A percentile compares a stretch with the other conserved stretches of the same genome.
Evolutionary conservation across 2,113 vertebrate species (phyloP).

Genomic region (Peromyscus maniculatus): DNA sequence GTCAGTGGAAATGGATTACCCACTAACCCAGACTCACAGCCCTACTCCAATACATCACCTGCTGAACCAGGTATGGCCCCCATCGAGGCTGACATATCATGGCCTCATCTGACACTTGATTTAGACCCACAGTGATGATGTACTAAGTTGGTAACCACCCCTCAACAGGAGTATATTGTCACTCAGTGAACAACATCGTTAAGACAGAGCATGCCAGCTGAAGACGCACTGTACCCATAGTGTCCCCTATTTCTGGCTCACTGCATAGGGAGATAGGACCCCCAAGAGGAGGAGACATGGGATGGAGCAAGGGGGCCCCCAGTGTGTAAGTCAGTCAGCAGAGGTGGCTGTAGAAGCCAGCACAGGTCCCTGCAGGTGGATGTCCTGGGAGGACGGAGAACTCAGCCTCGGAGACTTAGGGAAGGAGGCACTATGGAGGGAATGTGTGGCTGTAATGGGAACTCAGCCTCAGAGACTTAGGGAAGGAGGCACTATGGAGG

Average conservation of each 20-base stretch:
- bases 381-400: fast-evolving
- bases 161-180: conserved; percentile 20
- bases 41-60: conserved; percentile 66
- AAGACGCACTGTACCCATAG: background rate
- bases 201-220: background rate
- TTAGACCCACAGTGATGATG: conserved; percentile 61
- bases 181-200: conserved; percentile 51
- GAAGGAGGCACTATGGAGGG: too few species aligned
- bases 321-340: fast-evolving
- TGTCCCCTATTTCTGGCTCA: background rate
- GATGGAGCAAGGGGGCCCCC: fast-evolving
- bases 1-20: conserved; percentile 79
- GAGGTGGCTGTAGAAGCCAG: fast-evolving
- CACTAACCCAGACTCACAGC: conserved; percentile 67
- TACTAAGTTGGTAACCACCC: conserved; percentile 72
- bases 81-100: background rate
- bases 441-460: too few species aligned
- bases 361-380: background rate
- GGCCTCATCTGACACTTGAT: conserved; percentile 23
- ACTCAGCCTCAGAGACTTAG: background rate
- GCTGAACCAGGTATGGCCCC: conserved; percentile 1
- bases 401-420: fast-evolving
- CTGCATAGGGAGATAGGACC: background rate
- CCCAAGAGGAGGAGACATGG: background rate
- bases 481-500: too few species aligned